These are phyloP conservation scores for Paralichthys olivaceus DNA, from an alignment of 2,113 vertebrate genomes.

Conservation along the genomic window DNA sequence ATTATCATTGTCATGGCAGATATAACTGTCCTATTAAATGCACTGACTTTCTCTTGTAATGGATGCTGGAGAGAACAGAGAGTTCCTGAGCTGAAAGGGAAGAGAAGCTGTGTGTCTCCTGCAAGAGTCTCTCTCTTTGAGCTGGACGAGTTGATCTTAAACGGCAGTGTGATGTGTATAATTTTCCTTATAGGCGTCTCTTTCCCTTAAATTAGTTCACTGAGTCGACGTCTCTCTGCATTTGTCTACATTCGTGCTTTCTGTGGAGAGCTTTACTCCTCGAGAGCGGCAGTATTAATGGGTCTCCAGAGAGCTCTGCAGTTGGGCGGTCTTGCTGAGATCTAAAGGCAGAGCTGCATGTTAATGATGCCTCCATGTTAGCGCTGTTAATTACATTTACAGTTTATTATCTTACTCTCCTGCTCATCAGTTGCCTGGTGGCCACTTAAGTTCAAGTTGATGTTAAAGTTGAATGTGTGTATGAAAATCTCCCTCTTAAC, in stretches of 20 bases:
- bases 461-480: background rate
- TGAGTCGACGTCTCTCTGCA: conserved; percentile 4
- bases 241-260: conserved; percentile 5
- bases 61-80: conserved; percentile 6
- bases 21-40: conserved; percentile 48
- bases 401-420: background rate
- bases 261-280: conserved; percentile 14
- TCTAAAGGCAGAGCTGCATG: conserved; percentile 1
- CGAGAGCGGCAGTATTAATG: conserved; percentile 22
- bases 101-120: conserved; percentile 19
- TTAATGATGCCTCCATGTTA: conserved; percentile 15
- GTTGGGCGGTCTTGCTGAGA: conserved; percentile 3
- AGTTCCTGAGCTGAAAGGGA: background rate
- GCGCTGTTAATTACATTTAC: background rate
- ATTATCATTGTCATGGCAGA: conserved; percentile 35
- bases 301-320: conserved; percentile 7
- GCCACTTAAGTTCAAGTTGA: background rate
- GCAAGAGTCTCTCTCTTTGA: conserved; percentile 8
- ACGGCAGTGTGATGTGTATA: conserved; percentile 14
- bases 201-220: background rate
- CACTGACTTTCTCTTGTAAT: conserved; percentile 26
- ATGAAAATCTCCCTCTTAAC: background rate
- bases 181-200: conserved; percentile 16
- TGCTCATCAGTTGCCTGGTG: no score
- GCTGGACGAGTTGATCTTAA: conserved; percentile 8